phyloP scores from a whole-genome alignment of 1,140 invertebrate genomes.

The Microplitis demolitor region DNA sequence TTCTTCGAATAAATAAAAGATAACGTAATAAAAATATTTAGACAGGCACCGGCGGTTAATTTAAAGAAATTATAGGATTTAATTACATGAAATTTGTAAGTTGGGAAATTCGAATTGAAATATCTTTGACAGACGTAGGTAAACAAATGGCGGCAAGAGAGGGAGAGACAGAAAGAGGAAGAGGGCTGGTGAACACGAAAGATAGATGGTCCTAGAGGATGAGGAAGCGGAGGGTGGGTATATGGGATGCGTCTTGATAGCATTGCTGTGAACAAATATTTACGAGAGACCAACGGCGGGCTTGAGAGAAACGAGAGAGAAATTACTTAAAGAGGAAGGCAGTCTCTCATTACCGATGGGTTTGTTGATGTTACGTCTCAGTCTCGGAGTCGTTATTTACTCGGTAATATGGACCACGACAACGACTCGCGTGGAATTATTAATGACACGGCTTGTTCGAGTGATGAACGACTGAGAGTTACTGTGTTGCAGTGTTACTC shows the following conservation, averaged over 20 bases:
- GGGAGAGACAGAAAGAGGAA: too few relatives aligned
- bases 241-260: slow-evolving; percentile 37
- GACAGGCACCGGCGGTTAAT: not conserved
- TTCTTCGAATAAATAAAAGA: not conserved
- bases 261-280: slow-evolving; percentile 50
- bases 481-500: not conserved
- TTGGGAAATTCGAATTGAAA: slow-evolving; percentile 44
- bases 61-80: slow-evolving; percentile 1
- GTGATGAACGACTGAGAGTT: not conserved
- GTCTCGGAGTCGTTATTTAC: slow-evolving; percentile 39
- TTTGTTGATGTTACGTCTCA: not conserved
- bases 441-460: slow-evolving; percentile 16
- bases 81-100: too few relatives aligned
- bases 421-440: slow-evolving; percentile 27
- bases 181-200: slow-evolving; percentile 3
- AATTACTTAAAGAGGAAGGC: not conserved
- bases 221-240: not conserved
- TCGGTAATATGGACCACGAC: slow-evolving; percentile 39
- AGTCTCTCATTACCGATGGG: not conserved
- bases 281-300: slow-evolving; percentile 44
- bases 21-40: not conserved
- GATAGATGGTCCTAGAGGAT: slow-evolving; percentile 21
- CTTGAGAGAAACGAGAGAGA: slow-evolving; percentile 26
- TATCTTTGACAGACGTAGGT: slow-evolving; percentile 44
- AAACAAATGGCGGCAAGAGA: slow-evolving; percentile 25